Evolutionary conservation across 2,797 vertebrate species (phyloP), one percentile per base, ranked within the genome.

Genomic region (Coreius guichenoti): DNA sequence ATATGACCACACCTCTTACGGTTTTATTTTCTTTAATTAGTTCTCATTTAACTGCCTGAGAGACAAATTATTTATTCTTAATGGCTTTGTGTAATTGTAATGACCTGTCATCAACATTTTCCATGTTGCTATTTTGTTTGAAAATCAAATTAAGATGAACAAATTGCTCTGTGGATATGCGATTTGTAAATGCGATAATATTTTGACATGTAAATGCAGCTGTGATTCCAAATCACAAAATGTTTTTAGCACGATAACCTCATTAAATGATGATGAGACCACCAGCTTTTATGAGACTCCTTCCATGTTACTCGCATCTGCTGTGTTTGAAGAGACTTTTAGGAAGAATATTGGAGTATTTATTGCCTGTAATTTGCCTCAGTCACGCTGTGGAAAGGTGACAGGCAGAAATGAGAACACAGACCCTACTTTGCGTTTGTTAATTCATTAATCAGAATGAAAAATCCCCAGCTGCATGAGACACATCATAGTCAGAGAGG

Each of bases 381-480:
- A 29, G 61, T 72, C 21, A 19, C 19, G 36, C 78, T 67, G 61
- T 65, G 67, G 17, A 79, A 56, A 73, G 47, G 31, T 86, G 81
- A 81, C 61, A 73, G 43, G 73, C 76, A 83, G 80, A 72, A 81
- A 68, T 81, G 54, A 87, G 72, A 79, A 84, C 81, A 84, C 45
- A 45, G 58, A 77, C 26, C 68, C 45, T 63, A 45, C 43, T 70
- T 58, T 16, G 17, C 33, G 61, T 61, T 81, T 19, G 19, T 33
- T 87, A 80, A 80, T 84, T 83, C 31, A 80, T 85, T 84, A 82
- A 80, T 88, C 80, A 86, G 51, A 85, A 54, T 61, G 45, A 36
- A 67, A 82, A 49, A 45, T 61, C 54, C 61, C 74, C 23, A 43
- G 36, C 65, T n/a, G 49, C 56, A 39, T 77, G 7, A 7, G 2